These are phyloP conservation scores for Aplysina aerophoba DNA, from an alignment of 37 sponge, comb jelly and placozoan species.

Conservation along the genomic window DNA sequence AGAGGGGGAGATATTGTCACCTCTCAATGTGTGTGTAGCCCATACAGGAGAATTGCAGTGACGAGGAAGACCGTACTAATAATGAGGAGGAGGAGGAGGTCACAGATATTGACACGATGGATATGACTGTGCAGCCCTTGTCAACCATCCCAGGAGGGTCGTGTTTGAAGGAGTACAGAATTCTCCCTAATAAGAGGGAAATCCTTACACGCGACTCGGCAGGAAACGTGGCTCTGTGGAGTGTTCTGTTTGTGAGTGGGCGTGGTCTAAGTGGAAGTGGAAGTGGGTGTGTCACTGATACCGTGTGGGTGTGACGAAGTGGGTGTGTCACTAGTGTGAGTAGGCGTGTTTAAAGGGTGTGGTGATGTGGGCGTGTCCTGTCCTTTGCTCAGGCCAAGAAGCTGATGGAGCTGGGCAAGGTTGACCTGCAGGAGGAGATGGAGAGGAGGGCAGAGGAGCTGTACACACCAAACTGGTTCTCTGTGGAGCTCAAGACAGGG, in stretches of 20 bases:
- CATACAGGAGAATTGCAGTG: background rate
- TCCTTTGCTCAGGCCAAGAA: constrained; percentile 53
- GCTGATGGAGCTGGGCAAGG: constrained; percentile 75
- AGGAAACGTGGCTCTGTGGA: constrained; percentile 76
- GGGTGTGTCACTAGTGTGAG: too few species aligned
- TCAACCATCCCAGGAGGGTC: constrained; percentile 66
- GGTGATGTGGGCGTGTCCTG: too few species aligned
- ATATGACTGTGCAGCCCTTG: constrained; percentile 33
- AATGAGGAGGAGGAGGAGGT: constrained; percentile 53
- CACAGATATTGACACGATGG: constrained; percentile 26
- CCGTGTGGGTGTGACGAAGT: too few species aligned
- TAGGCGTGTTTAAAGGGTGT: too few species aligned
- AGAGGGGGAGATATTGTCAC: background rate
- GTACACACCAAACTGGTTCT: constrained; percentile 97
- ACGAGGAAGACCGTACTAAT: constrained; percentile 31
- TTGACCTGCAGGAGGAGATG: constrained; percentile 85
- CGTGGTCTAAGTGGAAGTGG: too few species aligned
- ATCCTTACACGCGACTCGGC: constrained; percentile 79
- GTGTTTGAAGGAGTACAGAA: constrained; percentile 65
- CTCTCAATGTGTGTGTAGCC: background rate
- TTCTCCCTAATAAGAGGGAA: constrained; percentile 73
- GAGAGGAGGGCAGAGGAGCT: constrained; percentile 60
- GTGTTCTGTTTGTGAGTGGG: constrained; percentile 72
- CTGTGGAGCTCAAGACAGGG: constrained; percentile 92
- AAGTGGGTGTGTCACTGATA: too few species aligned